Percentiles rank a stretch among this genome's conserved stretches.
Evolutionary conservation across 2,113 vertebrate species (phyloP).

Genomic region (Tupaia tana): DNA sequence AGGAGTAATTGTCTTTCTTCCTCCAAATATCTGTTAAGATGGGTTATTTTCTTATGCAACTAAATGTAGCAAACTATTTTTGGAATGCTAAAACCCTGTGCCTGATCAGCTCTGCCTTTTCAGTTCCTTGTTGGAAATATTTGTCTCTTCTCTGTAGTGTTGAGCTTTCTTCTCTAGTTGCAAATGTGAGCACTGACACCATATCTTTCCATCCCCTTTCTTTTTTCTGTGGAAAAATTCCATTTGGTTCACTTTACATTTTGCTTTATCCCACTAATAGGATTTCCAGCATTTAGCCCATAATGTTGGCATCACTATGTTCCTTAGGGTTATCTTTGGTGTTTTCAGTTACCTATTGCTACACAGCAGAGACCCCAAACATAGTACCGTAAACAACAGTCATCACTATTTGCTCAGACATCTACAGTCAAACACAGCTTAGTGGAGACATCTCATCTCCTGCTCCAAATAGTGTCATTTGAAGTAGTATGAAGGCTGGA

Average conservation of each 20-base stretch:
- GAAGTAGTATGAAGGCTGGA: background rate
- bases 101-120: background rate
- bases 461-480: background rate
- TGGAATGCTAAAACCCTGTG: background rate
- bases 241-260: background rate
- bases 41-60: background rate
- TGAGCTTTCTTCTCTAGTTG: background rate
- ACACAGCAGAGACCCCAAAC: too few species aligned
- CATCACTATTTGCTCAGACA: background rate
- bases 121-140: background rate
- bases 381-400: background rate
- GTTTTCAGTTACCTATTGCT: background rate
- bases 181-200: background rate
- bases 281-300: background rate
- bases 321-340: background rate
- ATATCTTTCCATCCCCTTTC: background rate
- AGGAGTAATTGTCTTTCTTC: background rate
- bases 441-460: background rate
- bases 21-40: background rate
- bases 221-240: background rate
- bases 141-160: background rate
- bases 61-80: background rate
- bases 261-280: background rate
- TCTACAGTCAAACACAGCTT: background rate
- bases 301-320: background rate